phyloP scores from a whole-genome alignment of 2,888 invertebrate genomes.

The Nomada ruficornis region DNA sequence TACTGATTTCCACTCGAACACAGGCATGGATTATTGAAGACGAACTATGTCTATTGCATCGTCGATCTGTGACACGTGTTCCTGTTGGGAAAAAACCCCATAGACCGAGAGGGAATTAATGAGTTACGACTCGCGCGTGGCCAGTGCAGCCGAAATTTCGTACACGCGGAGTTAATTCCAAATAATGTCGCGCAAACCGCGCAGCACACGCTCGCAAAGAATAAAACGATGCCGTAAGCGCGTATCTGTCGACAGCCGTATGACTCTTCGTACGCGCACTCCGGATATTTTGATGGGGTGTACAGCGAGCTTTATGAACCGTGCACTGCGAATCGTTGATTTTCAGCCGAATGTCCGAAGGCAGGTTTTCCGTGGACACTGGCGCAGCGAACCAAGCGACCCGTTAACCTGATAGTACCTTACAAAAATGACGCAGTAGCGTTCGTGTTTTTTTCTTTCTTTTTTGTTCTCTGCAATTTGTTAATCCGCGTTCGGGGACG shows the following conservation, averaged over 20 bases:
- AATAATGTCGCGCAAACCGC: slow-evolving; percentile 59
- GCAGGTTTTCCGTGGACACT: not conserved
- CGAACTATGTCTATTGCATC: not conserved
- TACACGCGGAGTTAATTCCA: slow-evolving; percentile 63
- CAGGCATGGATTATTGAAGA: not conserved
- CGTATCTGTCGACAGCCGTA: slow-evolving; percentile 32
- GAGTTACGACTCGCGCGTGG: slow-evolving; percentile 55
- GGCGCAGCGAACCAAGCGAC: slow-evolving; percentile 46
- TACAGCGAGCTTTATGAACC: slow-evolving; percentile 62
- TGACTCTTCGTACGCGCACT: slow-evolving; percentile 31
- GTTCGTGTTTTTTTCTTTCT: not conserved
- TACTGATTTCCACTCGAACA: not conserved
- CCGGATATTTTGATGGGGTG: slow-evolving; percentile 68
- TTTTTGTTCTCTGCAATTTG: not conserved
- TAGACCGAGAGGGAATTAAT: slow-evolving; percentile 49
- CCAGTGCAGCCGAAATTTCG: slow-evolving; percentile 43
- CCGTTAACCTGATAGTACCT: slow-evolving; percentile 61
- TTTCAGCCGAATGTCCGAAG: slow-evolving; percentile 52
- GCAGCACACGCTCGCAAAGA: slow-evolving; percentile 52
- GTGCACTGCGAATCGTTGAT: slow-evolving; percentile 65
- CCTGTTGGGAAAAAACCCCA: slow-evolving; percentile 8
- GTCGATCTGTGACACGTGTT: slow-evolving; percentile 28
- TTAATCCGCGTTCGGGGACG: not conserved
- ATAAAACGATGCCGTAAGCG: slow-evolving; percentile 51
- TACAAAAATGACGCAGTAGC: slow-evolving; percentile 30